Base-by-base conservation (phyloP, 2,113 vertebrate genomes). In the Pseudopipra pipra region DNA sequence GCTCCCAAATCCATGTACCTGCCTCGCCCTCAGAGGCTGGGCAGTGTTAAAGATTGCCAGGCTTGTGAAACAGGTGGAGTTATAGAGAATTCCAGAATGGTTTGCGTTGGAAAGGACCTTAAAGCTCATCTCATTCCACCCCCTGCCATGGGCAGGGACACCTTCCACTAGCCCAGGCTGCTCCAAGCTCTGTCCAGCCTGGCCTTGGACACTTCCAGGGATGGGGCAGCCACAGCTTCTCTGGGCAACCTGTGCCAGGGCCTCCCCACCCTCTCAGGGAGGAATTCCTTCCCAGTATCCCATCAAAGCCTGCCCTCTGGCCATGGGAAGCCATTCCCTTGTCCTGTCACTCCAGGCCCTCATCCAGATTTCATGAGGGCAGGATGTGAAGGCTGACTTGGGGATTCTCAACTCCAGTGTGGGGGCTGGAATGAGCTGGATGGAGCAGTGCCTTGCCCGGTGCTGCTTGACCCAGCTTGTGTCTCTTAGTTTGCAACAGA, bases 401-500 rank as follows among this genome's bases (percentile, higher is more conserved):
- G 55, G 56, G 47, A 30, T 66, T 41, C 46, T 66, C 11, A 35
- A 0, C 14, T 31, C 21, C 22, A 2, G 4, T 11, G 8, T 2
- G 47, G 47, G 55, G 35, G 4, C 9, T 46, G 41, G 35, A 43
- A 10, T 10, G 74, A 66, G 23, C 68, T 72, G 94, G 23, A 24
- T 14, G 17, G 43, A 46, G 74, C 30, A 7, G n/a, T 5, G 41
- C 16, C 27, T 25, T 59, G 27, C 13, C n/a, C 0, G 0, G 28
- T 17, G 67, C 10, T 58, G 30, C 25, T 59, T 23, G 20, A 1
- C 22, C 8, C 27, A 52, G 35, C n/a, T 41, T 5, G 13, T 13
- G 41, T 30, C 0, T 0, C 9, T 33, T 35, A 46, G 35, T 6
- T 70, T 18, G 3, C 0, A 10, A 8, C 1, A 4, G 16, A 86